phyloP scores from a whole-genome alignment of 2,888 invertebrate genomes.

The Parasteatoda lunata region DNA sequence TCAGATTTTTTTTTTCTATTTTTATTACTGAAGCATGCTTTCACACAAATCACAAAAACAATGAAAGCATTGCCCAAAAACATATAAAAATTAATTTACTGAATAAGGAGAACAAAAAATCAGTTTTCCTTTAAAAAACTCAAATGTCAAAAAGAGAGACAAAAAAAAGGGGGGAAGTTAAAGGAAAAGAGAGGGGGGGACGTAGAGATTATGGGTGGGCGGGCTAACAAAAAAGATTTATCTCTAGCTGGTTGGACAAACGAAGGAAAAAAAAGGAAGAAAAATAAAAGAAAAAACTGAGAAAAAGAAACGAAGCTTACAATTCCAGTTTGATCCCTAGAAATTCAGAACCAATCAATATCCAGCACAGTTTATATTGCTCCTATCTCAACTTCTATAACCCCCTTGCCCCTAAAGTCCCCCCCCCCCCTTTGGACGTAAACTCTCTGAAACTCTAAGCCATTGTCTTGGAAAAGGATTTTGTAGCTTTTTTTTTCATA shows the following conservation, averaged over 20 bases:
- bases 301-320: conserved; percentile 59
- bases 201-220: conserved; percentile 53
- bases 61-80: too few species aligned
- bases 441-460: conserved; percentile 67
- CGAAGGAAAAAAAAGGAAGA: conserved; percentile 32
- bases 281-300: conserved; percentile 24
- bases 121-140: background rate
- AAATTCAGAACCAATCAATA: conserved; percentile 68
- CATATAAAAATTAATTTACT: too few species aligned
- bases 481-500: conserved; percentile 39
- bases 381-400: conserved; percentile 6
- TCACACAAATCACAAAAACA: too few species aligned
- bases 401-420: background rate
- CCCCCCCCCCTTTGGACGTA: conserved; percentile 31
- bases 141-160: background rate
- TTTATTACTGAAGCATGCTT: too few species aligned
- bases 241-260: conserved; percentile 59
- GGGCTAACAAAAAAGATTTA: conserved; percentile 60
- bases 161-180: background rate
- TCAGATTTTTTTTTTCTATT: too few species aligned
- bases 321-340: conserved; percentile 68
- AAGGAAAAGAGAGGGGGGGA: conserved; percentile 3
- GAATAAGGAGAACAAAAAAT: too few species aligned
- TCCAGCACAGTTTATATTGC: conserved; percentile 65
- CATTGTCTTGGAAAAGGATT: conserved; percentile 65